Conservation (phyloP, 2,888 invertebrate genomes). For the Hydrotaea cyrtoneurina region DNA sequence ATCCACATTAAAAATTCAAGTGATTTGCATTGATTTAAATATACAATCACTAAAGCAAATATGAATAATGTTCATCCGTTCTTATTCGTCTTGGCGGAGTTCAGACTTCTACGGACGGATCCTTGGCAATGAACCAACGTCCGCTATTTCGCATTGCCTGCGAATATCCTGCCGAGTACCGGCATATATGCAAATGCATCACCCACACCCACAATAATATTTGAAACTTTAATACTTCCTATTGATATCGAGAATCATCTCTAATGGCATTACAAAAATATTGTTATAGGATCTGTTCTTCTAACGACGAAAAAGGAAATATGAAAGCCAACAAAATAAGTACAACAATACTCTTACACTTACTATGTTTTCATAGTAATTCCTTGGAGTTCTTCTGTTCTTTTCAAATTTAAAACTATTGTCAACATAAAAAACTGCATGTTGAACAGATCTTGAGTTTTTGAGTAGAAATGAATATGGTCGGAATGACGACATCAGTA, state of each 20-base stretch:
- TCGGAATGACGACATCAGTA: no score
- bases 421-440: not conserved
- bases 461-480: no score
- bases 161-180: not conserved
- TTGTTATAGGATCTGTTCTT: constrained; percentile 32
- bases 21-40: not conserved
- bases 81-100: not conserved
- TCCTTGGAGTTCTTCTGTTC: constrained; percentile 4
- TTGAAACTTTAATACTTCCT: not conserved
- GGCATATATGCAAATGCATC: not conserved
- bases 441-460: no score
- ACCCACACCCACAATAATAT: not conserved
- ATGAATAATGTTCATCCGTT: not conserved
- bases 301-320: not conserved
- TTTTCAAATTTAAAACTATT: constrained; percentile 32
- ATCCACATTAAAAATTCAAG: constrained; percentile 1
- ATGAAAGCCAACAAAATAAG: not conserved
- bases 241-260: not conserved
- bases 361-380: not conserved
- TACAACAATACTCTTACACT: not conserved
- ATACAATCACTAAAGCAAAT: not conserved
- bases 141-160: not conserved
- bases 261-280: constrained; percentile 33
- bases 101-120: not conserved
- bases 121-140: not conserved